Base-by-base conservation (phyloP, 2,113 vertebrate genomes). In the Indicator maculatus region DNA sequence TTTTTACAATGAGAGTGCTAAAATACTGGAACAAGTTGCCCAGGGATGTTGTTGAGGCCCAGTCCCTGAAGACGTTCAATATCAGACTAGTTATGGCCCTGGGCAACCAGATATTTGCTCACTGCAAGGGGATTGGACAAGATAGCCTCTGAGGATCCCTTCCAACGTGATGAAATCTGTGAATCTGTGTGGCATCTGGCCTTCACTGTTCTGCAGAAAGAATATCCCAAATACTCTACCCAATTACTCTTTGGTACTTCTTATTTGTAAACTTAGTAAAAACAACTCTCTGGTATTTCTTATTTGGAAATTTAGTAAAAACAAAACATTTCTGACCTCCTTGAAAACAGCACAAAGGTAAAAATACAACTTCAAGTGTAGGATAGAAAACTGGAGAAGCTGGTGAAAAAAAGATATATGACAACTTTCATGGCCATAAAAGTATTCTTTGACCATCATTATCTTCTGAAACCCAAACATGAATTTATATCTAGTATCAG, bases 371-470 rank as follows among this genome's bases (percentile, higher is more conserved):
- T 36, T 12, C 18, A 45, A 52, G 6, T 20, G 56, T 8, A 55
- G 30, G 11, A 15, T 44, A 58, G 11, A 47, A 76, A 88, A 55
- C 5, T 36, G 4, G 30, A 55, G 11, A 80, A 90, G 16, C 12
- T 1, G 1, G 16, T 30, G 28, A 69, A 78, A 53, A 53, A 80
- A 69, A 20, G 31, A 0, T 2, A 0, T 36, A 24, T 28, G 9
- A 10, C 9, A 75, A 44, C 5, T 53, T 88, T 65, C 89, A 4
- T 53, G 8, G 26, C 13, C 8, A 11, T n/a, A 33, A 76, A 90
- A 78, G 26, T 47, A 38, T 53, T 9, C 9, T 76, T 76, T 73
- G 17, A 38, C 23, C 8, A 31, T 55, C 17, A 38, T 56, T 71
- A 26, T 47, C 27, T 38, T 60, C 45, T n/a, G 14, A 80, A 59